A percentile compares a stretch with the other conserved stretches of the same genome.
phyloP scores from a whole-genome alignment of 2,113 vertebrate species.

The Suncus etruscus region DNA sequence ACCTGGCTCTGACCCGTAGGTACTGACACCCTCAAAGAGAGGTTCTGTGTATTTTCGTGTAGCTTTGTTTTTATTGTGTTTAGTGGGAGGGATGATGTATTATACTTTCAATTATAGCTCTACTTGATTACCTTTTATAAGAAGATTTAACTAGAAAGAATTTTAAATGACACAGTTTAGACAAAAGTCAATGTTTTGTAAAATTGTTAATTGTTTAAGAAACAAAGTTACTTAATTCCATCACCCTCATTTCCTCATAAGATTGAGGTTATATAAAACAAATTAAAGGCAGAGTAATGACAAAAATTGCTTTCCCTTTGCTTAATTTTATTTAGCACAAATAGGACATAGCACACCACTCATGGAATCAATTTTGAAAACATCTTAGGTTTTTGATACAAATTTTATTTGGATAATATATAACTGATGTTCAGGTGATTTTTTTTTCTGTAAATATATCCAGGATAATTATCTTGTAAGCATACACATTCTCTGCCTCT shows the following conservation, averaged over 20 bases:
- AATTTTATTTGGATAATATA: not conserved
- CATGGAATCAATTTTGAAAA: not conserved
- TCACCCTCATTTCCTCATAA: not conserved
- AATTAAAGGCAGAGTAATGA: not conserved
- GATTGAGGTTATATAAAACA: not conserved
- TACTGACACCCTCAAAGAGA: not conserved
- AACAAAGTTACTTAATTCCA: not conserved
- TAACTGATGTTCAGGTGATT: not conserved
- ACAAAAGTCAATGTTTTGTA: conserved; percentile 31
- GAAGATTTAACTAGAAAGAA: conserved; percentile 3
- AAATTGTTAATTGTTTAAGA: conserved; percentile 26
- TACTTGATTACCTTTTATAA: not conserved
- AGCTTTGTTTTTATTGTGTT: not conserved
- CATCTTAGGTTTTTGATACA: not conserved
- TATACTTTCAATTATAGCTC: not conserved
- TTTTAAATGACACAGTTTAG: not conserved
- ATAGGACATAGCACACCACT: rapidly evolving
- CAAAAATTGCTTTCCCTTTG: not conserved
- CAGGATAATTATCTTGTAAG: not conserved
- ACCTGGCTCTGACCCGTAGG: not conserved
- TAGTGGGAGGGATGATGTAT: not conserved
- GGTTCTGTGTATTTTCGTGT: not conserved
- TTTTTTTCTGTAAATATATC: not conserved
- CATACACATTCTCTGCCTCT: not conserved
- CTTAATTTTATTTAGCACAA: not conserved